phyloP scores from a whole-genome alignment of 2,888 invertebrate genomes.

The Clostera curtula region DNA sequence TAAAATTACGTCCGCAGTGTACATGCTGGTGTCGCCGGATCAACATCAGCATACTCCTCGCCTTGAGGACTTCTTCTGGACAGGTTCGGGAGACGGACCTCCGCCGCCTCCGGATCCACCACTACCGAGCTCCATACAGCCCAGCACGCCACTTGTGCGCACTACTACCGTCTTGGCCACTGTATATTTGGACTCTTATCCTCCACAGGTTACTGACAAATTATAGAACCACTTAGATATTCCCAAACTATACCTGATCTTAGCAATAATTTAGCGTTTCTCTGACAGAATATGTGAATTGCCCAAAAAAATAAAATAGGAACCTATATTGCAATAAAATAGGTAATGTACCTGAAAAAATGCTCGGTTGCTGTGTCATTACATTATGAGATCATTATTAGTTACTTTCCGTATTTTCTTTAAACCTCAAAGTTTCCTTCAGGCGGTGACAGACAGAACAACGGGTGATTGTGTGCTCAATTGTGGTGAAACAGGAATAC shows the following conservation, averaged over 20 bases:
- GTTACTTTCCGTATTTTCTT: not conserved
- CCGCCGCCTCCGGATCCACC: conserved; percentile 74
- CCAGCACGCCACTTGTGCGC: conserved; percentile 71
- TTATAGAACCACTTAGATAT: too few relatives aligned
- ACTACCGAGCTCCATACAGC: conserved; percentile 42
- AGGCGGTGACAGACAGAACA: conserved; percentile 65
- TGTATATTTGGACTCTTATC: conserved; percentile 77
- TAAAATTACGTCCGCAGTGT: conserved; percentile 44
- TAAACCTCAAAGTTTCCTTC: conserved; percentile 8
- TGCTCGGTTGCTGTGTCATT: too few relatives aligned
- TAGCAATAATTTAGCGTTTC: too few relatives aligned
- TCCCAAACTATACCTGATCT: too few relatives aligned
- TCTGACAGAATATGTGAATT: too few relatives aligned
- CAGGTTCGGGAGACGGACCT: conserved; percentile 88
- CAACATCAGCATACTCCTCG: conserved; percentile 67
- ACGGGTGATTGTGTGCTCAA: conserved; percentile 71
- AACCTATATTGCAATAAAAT: too few relatives aligned
- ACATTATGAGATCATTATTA: conserved; percentile 2
- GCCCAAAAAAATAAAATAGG: too few relatives aligned
- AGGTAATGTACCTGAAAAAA: too few relatives aligned
- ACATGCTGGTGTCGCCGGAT: conserved; percentile 54
- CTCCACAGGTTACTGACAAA: conserved; percentile 47
- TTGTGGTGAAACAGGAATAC: conserved; percentile 58
- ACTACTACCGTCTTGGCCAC: conserved; percentile 83
- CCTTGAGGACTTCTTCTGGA: conserved; percentile 92